Conservation (phyloP, 2,113 vertebrate genomes). For the Seriola quinqueradiata region DNA sequence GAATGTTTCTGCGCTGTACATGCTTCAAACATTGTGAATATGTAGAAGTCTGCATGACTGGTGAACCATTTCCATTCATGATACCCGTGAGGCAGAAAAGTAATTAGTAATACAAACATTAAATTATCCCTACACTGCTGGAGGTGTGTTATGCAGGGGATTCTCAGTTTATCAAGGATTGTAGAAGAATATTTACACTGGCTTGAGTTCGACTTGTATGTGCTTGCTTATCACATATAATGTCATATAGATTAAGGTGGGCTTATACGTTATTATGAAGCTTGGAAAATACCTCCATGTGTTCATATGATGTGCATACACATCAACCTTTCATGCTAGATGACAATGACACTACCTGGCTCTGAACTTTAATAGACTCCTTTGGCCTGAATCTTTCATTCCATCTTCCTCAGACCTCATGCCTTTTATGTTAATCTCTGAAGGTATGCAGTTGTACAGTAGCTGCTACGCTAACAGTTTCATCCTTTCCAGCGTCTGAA, state of each 20-base stretch:
- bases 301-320: slow-evolving; percentile 8
- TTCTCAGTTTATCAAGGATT: neutral
- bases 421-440: slow-evolving; percentile 1
- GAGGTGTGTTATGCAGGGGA: neutral
- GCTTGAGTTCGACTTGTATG: neutral
- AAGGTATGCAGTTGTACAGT: neutral
- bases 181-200: neutral
- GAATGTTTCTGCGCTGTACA: slow-evolving; percentile 18
- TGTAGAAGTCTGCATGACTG: neutral
- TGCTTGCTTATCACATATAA: slow-evolving; percentile 1
- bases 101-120: neutral
- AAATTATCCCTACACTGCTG: neutral
- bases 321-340: slow-evolving; percentile 1
- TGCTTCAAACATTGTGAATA: slow-evolving; percentile 3
- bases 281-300: neutral
- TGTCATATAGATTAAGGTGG: neutral
- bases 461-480: slow-evolving; percentile 13
- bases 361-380: slow-evolving; percentile 29
- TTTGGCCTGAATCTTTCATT: slow-evolving; percentile 29
- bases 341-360: slow-evolving; percentile 8
- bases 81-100: neutral
- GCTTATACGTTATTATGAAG: slow-evolving; percentile 9
- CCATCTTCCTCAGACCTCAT: slow-evolving; percentile 7
- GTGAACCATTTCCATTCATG: neutral
- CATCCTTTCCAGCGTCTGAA: neutral